Evolutionary conservation across 2,113 vertebrate species (phyloP), one percentile per base, ranked within the genome.

Genomic region (Microtus richardsoni): DNA sequence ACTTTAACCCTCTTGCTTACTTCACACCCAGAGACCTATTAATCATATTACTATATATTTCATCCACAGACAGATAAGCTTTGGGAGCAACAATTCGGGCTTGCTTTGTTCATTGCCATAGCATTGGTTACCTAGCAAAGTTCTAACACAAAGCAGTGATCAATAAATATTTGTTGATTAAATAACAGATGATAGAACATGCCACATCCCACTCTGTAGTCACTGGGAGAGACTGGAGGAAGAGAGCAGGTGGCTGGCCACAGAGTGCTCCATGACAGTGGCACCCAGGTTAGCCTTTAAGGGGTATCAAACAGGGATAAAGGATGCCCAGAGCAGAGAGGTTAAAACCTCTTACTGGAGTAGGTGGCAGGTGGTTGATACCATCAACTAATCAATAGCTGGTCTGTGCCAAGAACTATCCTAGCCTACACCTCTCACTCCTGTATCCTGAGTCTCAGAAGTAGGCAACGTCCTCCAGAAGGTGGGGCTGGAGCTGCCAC

Each of bases 281-380:
- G 28, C 28, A 49, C 75, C 47, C 89, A 73, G 39, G 36, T 14
- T 82, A 89, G 86, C 24, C 73, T 52, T 86, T 41, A 71, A 44
- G 79, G 73, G 47, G 24, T 78, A 64, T 86, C 64, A 8, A 58
- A 30, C 83, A 83, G 87, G 19, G 73, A 87, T 91, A 84, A 91
- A 93, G 68, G 91, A 85, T 88, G 66, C 86, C 73, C 52, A 44
- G 71, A 94, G 92, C 26, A 96, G 75, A 95, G 85, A 90, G 62
- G 80, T 68, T 73, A 66, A 92, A 92, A 28, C n/a, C 33, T 92
- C 80, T 94, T 41, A 28, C 30, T 54, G 16, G 77, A 79, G 58
- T 16, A 75, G 33, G 41, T 85, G 30, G 64, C 52, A 86, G 78
- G 39, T 54, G 73, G 77, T 44, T 71, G 47, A 68, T 24, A 44